Evolutionary conservation across 2,797 vertebrate species (phyloP), one percentile per base, ranked within the genome.

Genomic region (Enteromius unitaeniatus): DNA sequence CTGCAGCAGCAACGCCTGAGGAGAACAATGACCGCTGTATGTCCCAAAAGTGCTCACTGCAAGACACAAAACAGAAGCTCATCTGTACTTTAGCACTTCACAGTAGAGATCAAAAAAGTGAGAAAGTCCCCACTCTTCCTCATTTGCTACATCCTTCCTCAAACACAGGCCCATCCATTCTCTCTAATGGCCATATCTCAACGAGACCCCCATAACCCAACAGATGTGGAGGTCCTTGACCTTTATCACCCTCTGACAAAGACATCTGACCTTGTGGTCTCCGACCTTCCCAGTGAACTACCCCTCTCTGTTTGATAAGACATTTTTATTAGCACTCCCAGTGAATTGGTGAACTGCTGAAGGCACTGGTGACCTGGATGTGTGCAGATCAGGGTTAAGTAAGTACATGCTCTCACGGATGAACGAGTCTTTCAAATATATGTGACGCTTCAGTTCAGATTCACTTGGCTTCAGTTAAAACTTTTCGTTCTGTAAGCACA

Each of bases 21-120:
- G 37, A 82, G 76, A 90, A 93, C 93, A 93, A 91, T 86, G 73
- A 82, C 28, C 23, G 23, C 51, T 86, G 87, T 92, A 40, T 92
- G 81, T 84, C 72, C 49, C 60, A 55, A 79, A 85, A 53, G 81
- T 79, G 80, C 82, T 84, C 89, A 75, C 58, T 83, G 79, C 76
- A 84, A 89, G 75, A 84, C 75, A 84, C 86, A 78, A 72, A 85
- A 92, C 89, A 93, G 89, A 89, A 91, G 84, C 85, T 77, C 78
- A 84, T 91, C 91, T 89, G 89, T 83, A 85, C 78, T 78, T 83
- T 51, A 83, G 80, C 67, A 87, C 86, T 85, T 75, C 37, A 84
- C 81, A 87, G 80, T 53, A 86, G 79, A 80, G 83, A 88, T 84
- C 51, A 85, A 78, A 78, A 73, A 69, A 82, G 64, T 78, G 47